Percentiles rank a stretch among this genome's conserved stretches.
These are phyloP conservation scores for Axis porcinus DNA, from an alignment of 2,113 vertebrate species.

Conservation along the genomic window DNA sequence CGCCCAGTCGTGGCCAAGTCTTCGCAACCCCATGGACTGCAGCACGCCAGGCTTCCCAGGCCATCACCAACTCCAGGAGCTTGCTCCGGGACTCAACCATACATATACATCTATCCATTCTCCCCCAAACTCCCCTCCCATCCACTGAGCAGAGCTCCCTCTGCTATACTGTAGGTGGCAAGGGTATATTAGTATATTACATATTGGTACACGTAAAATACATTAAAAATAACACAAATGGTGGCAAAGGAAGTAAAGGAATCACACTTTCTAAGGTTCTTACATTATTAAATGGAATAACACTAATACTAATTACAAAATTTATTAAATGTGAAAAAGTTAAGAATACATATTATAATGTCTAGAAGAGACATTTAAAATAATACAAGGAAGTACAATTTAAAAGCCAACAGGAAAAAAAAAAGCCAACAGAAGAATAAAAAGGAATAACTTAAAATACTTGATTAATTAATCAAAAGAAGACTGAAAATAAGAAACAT, in stretches of 20 bases:
- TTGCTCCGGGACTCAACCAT: not conserved
- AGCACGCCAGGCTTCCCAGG: not conserved
- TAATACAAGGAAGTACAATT: not conserved
- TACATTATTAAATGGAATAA: not conserved
- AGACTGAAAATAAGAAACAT: not conserved
- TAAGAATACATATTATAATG: not conserved
- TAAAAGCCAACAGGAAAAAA: constrained; percentile 8
- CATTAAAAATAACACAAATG: not conserved
- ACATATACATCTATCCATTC: not conserved
- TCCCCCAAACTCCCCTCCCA: not conserved
- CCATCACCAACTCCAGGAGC: not conserved
- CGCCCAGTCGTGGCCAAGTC: rapidly evolving
- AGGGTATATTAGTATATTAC: not conserved
- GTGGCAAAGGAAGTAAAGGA: not conserved
- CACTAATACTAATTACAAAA: not conserved
- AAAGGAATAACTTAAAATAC: not conserved
- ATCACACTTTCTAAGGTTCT: not conserved
- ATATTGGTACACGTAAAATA: not conserved
- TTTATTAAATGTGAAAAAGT: not conserved
- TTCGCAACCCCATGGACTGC: not conserved
- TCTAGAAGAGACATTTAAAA: constrained; percentile 1
- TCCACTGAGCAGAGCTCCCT: not conserved
- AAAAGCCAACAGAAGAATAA: constrained; percentile 21
- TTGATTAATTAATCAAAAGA: constrained; percentile 1
- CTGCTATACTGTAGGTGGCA: not conserved